Evolutionary conservation across 2,113 vertebrate genomes (phyloP).

Genomic region (Psittacula cyanocephala): DNA sequence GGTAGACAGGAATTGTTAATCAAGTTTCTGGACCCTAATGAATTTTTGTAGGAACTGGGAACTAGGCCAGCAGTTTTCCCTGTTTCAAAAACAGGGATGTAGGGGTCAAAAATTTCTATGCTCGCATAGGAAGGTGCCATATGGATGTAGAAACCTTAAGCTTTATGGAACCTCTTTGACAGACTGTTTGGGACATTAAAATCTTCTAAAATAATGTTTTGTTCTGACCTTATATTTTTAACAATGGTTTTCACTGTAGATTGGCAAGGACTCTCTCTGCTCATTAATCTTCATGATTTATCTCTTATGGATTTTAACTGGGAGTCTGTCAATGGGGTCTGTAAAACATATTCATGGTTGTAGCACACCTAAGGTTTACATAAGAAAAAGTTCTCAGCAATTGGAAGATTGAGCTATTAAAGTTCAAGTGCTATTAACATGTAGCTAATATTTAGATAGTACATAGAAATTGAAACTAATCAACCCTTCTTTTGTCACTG

Average conservation of each 20-base stretch:
- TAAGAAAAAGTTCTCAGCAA: not conserved
- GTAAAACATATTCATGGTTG: not conserved
- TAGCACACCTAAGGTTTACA: not conserved
- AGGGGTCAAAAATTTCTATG: not conserved
- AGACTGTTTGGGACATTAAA: not conserved
- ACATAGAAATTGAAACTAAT: not conserved
- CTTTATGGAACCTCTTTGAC: not conserved
- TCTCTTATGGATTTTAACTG: not conserved
- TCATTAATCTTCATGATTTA: not conserved
- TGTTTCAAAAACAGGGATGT: not conserved
- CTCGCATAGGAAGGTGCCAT: not conserved
- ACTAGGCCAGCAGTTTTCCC: not conserved
- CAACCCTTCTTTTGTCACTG: not conserved
- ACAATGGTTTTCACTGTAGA: not conserved
- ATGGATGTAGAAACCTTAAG: not conserved
- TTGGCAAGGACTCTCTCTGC: not conserved
- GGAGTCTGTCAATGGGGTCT: not conserved
- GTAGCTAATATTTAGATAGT: not conserved
- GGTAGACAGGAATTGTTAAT: not conserved
- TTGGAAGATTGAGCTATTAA: not conserved
- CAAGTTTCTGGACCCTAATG: not conserved
- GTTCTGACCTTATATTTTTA: not conserved
- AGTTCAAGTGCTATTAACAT: not conserved
- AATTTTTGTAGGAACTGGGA: not conserved
- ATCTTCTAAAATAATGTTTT: not conserved